Base-by-base conservation (phyloP, 1,140 invertebrate genomes). In the Brachionus angularis region DNA sequence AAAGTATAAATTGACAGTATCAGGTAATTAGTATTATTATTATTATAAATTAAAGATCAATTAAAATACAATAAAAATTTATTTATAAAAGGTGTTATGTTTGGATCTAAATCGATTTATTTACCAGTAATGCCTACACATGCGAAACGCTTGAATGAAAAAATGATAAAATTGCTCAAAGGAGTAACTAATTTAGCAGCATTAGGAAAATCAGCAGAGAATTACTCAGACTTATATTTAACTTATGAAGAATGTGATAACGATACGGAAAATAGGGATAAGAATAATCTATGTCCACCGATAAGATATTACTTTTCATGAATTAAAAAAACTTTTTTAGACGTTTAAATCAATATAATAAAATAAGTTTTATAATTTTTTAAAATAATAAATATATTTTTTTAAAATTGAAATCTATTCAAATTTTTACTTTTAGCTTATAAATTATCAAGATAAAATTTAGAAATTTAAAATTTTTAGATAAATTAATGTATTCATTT, bases 21-120 rank as follows among this genome's bases (percentile, higher is more conserved):
- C 95, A 93, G 0, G 98, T 98, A 95, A 80, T 98, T 62, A 96
- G 93, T 12, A 93, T 96, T 78, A 94, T 93, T 23, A 92, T 5
- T 34, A 14, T 62, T 23, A 5, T 31, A 16, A 55, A 31, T 34
- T 55, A 33, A 34, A 2, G n/a, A 34, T 34, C 10, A 12, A 18
- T 36, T 73, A 8, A 31, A 62, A 34, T 29, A 18, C 31, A 36
- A 42, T 34, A 49, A 71, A 7, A 23, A 34, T 70, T 8, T 61
- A 7, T 25, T 10, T 29, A 44, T 73, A 4, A 29, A 14, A 29
- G 74, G 31, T 33, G 62, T 74, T 21, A 31, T 74, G 16, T 50
- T 49, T 49, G 74, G 73, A 27, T 34, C 70, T 4, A 72, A 72
- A 47, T 75, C 74, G n/a, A 70, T 74, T 42, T 74, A 74, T 62